Evolutionary conservation across 2,797 vertebrate genomes (phyloP).

Genomic region (Meda fulgida): DNA sequence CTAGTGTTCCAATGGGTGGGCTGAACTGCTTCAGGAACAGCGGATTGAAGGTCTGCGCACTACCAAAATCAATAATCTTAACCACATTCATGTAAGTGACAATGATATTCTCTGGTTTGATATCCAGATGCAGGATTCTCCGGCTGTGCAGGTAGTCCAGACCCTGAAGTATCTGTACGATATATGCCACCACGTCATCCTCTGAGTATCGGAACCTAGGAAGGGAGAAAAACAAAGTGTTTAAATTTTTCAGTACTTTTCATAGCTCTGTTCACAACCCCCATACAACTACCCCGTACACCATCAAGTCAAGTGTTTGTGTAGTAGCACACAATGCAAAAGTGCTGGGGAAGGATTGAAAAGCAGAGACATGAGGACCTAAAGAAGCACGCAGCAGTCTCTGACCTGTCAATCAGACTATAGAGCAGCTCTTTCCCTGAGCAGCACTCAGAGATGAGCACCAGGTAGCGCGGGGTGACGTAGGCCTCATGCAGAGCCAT

Average conservation of each 20-base stretch:
- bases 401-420: constrained; percentile 93
- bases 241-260: not conserved
- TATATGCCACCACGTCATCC: constrained; percentile 91
- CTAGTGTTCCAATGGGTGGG: constrained; percentile 88
- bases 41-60: constrained; percentile 91
- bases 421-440: constrained; percentile 93
- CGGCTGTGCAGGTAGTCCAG: constrained; percentile 91
- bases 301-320: constrained; percentile 12
- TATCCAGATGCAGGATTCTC: constrained; percentile 93
- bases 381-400: not conserved
- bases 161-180: constrained; percentile 92
- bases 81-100: constrained; percentile 89
- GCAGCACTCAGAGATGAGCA: constrained; percentile 95
- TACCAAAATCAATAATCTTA: constrained; percentile 98
- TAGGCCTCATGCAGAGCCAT: constrained; percentile 97
- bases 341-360: not conserved
- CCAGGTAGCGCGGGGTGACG: constrained; percentile 96
- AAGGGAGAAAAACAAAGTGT: not conserved
- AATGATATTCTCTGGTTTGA: constrained; percentile 94
- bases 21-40: constrained; percentile 90
- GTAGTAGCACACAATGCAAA: not conserved
- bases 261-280: not conserved
- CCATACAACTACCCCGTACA: not conserved
- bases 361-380: not conserved
- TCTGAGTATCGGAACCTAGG: constrained; percentile 95